These are phyloP conservation scores for Fistularia commersonii DNA, from an alignment of 2,797 vertebrate genomes.

Conservation along the genomic window DNA sequence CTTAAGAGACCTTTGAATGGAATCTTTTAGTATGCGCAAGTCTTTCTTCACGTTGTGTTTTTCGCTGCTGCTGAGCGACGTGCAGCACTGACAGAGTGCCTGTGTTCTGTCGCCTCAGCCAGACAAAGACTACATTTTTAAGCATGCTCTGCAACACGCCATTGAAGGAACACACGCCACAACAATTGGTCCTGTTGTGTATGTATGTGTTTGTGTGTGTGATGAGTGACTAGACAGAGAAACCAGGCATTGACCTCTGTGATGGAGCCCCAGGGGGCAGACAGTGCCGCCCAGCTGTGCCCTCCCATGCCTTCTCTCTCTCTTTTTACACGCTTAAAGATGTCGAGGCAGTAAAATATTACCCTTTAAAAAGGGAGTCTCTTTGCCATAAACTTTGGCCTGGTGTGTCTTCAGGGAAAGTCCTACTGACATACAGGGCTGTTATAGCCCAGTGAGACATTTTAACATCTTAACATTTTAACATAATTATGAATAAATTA, in stretches of 20 bases:
- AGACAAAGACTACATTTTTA: slow-evolving; percentile 85
- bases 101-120: slow-evolving; percentile 73
- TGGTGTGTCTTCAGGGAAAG: slow-evolving; percentile 46
- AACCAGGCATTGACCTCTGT: slow-evolving; percentile 72
- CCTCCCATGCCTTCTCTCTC: slow-evolving; percentile 40
- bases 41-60: slow-evolving; percentile 70
- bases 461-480: slow-evolving; percentile 28
- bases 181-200: slow-evolving; percentile 84
- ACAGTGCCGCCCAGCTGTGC: slow-evolving; percentile 76
- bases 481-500: slow-evolving; percentile 51
- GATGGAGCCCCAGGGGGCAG: slow-evolving; percentile 67
- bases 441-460: slow-evolving; percentile 28
- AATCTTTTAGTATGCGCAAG: slow-evolving; percentile 72
- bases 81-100: slow-evolving; percentile 69
- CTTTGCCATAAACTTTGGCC: slow-evolving; percentile 43
- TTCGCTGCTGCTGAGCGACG: slow-evolving; percentile 64
- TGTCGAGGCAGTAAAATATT: slow-evolving; percentile 45
- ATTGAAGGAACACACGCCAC: slow-evolving; percentile 66
- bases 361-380: slow-evolving; percentile 46
- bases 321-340: slow-evolving; percentile 51
- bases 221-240: slow-evolving; percentile 75
- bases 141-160: slow-evolving; percentile 67
- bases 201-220: slow-evolving; percentile 48
- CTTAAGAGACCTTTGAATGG: slow-evolving; percentile 68
- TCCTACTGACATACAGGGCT: slow-evolving; percentile 43